phyloP scores from a whole-genome alignment of 2,113 vertebrate genomes.

The Turdus rufiventris region DNA sequence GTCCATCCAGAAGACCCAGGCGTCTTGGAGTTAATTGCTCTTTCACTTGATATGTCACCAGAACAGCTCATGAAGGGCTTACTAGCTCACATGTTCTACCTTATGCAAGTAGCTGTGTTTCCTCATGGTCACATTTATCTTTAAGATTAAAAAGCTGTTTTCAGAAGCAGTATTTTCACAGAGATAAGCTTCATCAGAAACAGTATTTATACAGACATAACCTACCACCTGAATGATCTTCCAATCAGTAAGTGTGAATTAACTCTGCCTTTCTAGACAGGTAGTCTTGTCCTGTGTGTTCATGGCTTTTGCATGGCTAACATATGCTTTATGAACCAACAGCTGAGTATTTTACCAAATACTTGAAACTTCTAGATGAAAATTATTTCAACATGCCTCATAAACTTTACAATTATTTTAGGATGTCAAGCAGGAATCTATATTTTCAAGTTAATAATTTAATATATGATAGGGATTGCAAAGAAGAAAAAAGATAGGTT shows the following conservation, averaged over 20 bases:
- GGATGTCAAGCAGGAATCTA: background rate
- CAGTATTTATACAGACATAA: background rate
- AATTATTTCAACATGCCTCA: background rate
- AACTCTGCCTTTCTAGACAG: background rate
- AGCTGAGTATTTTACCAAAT: background rate
- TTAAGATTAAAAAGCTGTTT: background rate
- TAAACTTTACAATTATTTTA: background rate
- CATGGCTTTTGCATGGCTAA: conserved; percentile 31
- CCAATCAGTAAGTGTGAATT: background rate
- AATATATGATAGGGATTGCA: background rate
- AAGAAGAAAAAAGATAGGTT: background rate
- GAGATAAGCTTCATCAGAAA: background rate
- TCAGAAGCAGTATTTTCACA: background rate
- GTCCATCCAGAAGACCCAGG: background rate
- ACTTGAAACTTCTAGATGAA: background rate
- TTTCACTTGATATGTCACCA: background rate
- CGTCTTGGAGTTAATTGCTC: background rate
- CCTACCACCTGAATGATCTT: background rate
- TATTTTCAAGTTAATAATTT: background rate
- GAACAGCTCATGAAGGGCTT: background rate
- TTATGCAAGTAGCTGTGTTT: background rate
- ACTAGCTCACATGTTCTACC: background rate
- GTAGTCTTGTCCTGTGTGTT: background rate
- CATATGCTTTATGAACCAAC: background rate
- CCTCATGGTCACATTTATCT: background rate